These are phyloP conservation scores for Selenia dentaria DNA, from an alignment of 2,888 invertebrate genomes.

Conservation along the genomic window DNA sequence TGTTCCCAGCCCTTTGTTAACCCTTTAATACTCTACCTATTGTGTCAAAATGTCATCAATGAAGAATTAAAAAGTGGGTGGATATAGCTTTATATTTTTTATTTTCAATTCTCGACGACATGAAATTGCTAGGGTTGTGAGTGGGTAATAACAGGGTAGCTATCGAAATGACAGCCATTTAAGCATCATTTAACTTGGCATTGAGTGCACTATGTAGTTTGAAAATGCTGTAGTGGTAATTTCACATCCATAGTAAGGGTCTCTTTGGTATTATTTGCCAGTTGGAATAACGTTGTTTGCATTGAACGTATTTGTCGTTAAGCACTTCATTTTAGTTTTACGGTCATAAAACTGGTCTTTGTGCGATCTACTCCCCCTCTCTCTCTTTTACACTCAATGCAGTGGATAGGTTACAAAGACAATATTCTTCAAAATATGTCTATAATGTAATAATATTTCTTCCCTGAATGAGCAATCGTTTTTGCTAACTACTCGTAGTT, in stretches of 20 bases:
- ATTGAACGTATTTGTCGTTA: no score
- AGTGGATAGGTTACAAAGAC: no score
- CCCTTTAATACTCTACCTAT: constrained; percentile 69
- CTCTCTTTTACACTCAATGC: no score
- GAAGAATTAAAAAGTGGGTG: constrained; percentile 73
- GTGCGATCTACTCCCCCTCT: no score
- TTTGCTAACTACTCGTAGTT: no score
- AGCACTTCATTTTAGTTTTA: no score
- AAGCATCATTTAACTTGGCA: constrained; percentile 49
- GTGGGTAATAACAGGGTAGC: constrained; percentile 68
- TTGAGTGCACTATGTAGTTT: constrained; percentile 39
- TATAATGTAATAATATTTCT: no score
- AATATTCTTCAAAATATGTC: no score
- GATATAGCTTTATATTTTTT: constrained; percentile 51
- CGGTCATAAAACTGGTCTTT: no score
- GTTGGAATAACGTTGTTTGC: not conserved
- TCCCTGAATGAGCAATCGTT: no score
- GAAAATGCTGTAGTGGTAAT: constrained; percentile 38
- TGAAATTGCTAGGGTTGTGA: constrained; percentile 58
- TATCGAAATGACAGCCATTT: constrained; percentile 66
- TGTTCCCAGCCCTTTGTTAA: constrained; percentile 73
- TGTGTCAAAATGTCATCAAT: constrained; percentile 80
- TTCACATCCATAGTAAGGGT: constrained; percentile 37
- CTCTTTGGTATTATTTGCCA: constrained; percentile 18
- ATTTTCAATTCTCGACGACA: constrained; percentile 39